Evolutionary conservation across 2,888 invertebrate genomes (phyloP).

Genomic region (Chrysotoxum bicinctum): DNA sequence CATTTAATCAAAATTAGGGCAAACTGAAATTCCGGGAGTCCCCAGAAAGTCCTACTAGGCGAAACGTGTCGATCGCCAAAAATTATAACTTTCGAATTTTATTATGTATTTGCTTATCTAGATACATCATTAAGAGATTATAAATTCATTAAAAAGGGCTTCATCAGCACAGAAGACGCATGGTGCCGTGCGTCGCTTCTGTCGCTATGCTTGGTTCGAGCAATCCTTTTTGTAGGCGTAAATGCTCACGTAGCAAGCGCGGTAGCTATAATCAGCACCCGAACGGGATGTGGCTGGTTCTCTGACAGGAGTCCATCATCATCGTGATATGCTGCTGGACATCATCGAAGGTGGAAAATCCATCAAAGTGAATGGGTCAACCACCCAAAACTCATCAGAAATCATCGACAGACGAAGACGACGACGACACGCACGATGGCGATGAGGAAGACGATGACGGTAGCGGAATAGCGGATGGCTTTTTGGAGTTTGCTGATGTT

Average conservation of each 20-base stretch:
- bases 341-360: conserved; percentile 70
- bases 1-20: neutral
- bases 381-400: conserved; percentile 73
- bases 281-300: conserved; percentile 26
- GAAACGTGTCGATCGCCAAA: conserved; percentile 67
- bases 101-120: conserved; percentile 64
- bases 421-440: neutral
- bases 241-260: conserved; percentile 74
- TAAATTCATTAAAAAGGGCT: conserved; percentile 72
- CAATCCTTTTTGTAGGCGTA: conserved; percentile 71
- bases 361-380: conserved; percentile 73
- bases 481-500: conserved; percentile 23
- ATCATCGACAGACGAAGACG: conserved; percentile 46
- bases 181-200: neutral
- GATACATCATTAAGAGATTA: conserved; percentile 72
- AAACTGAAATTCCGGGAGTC: neutral
- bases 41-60: conserved; percentile 24
- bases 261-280: conserved; percentile 75
- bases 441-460: conserved; percentile 26
- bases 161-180: conserved; percentile 27
- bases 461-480: conserved; percentile 11
- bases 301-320: conserved; percentile 71
- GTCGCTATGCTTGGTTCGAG: neutral
- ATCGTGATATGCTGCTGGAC: conserved; percentile 20
- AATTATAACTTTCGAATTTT: conserved; percentile 46